A percentile compares a stretch with the other conserved stretches of the same genome.
Conservation (phyloP, 53 echinoderm and acorn worm species). For the Holothuria leucospilota region DNA sequence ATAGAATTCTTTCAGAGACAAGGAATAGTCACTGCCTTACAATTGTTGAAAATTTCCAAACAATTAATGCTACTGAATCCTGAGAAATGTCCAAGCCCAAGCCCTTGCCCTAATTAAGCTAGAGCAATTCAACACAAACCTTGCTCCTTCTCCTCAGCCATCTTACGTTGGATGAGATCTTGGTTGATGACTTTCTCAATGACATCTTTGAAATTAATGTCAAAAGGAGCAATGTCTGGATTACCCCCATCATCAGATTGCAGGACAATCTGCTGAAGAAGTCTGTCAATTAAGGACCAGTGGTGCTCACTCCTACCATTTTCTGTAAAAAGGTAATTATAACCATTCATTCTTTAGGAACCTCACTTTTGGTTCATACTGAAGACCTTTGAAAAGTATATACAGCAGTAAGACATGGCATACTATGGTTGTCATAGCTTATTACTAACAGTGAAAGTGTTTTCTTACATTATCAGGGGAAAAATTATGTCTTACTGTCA, state of each 20-base stretch:
- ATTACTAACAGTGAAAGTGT: too few species aligned
- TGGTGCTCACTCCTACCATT: conserved; percentile 88
- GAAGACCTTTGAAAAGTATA: neutral
- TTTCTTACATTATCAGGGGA: too few species aligned
- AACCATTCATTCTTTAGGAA: neutral
- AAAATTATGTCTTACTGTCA: too few species aligned
- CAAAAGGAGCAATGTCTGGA: conserved; percentile 94
- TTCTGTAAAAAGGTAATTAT: conserved; percentile 49
- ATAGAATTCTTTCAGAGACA: too few species aligned
- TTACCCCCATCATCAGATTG: conserved; percentile 91
- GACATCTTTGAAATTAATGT: conserved; percentile 98
- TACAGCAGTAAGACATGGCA: too few species aligned
- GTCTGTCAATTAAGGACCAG: conserved; percentile 92
- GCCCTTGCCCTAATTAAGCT: too few species aligned
- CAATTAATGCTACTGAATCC: too few species aligned
- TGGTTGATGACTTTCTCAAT: conserved; percentile 99
- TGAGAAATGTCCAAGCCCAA: too few species aligned
- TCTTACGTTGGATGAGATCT: conserved; percentile 84
- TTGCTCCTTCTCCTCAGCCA: conserved; percentile 91
- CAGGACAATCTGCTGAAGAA: conserved; percentile 94
- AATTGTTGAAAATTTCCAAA: too few species aligned
- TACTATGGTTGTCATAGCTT: too few species aligned
- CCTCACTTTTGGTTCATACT: neutral
- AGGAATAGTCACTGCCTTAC: too few species aligned
- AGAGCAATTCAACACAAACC: conserved; percentile 56